A percentile compares a stretch with the other conserved stretches of the same genome.
Evolutionary conservation across 1,140 invertebrate genomes (phyloP).

Genomic region (Habropoda laboriosa): DNA sequence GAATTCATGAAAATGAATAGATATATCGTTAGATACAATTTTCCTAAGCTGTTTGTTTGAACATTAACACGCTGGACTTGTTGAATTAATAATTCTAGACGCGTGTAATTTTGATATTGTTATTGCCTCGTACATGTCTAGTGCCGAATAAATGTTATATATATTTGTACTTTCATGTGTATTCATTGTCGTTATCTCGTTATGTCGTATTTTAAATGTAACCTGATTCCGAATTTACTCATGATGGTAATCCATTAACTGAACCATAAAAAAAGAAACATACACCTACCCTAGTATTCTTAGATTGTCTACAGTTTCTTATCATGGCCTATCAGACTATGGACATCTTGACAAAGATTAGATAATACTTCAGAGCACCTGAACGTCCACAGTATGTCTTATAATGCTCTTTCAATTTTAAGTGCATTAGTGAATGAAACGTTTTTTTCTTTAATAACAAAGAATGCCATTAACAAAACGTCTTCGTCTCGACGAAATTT

Average conservation of each 20-base stretch:
- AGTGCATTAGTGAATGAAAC: neutral
- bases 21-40: neutral
- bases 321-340: slow-evolving; percentile 59
- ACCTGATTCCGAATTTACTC: neutral
- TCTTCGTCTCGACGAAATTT: slow-evolving; percentile 81
- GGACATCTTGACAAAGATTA: slow-evolving; percentile 62
- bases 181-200: neutral
- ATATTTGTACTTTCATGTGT: neutral
- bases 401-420: slow-evolving; percentile 1
- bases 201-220: neutral
- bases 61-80: neutral
- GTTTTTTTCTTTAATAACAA: neutral
- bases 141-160: slow-evolving; percentile 35
- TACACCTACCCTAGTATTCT: neutral
- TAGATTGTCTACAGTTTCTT: slow-evolving; percentile 44
- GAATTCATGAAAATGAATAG: neutral
- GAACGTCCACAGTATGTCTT: neutral
- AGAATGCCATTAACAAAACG: slow-evolving; percentile 79
- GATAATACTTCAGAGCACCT: slow-evolving; percentile 48
- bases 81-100: neutral
- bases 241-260: neutral
- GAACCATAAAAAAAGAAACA: neutral
- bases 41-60: neutral
- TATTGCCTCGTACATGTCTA: neutral
- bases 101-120: slow-evolving; percentile 17